Conservation (phyloP, 2,113 vertebrate species). For the Chaetura pelagica region DNA sequence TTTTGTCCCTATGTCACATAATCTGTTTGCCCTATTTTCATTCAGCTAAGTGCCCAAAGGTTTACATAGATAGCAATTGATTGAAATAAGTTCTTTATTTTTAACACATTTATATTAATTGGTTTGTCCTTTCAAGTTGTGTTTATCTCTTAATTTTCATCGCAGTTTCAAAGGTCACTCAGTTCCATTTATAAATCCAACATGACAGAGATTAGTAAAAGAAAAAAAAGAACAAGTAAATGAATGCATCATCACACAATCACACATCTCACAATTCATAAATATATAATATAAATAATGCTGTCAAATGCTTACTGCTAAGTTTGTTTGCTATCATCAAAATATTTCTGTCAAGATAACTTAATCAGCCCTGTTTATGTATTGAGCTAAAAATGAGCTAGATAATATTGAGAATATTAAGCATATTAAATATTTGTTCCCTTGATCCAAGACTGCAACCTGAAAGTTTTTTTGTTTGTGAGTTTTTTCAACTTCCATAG, state of each 20-base stretch:
- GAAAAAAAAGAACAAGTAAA: conserved; percentile 88
- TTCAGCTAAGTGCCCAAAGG: conserved; percentile 67
- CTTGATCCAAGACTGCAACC: background rate
- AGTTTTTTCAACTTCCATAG: background rate
- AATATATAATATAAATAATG: conserved; percentile 95
- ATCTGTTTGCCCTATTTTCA: conserved; percentile 32
- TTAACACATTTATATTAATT: conserved; percentile 97
- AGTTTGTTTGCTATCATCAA: conserved; percentile 79
- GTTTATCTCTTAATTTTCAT: conserved; percentile 97
- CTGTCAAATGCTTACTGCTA: conserved; percentile 87
- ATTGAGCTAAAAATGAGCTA: conserved; percentile 12
- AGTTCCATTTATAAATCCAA: conserved; percentile 94
- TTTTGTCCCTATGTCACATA: conserved; percentile 22
- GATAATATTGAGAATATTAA: background rate
- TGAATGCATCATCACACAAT: conserved; percentile 90
- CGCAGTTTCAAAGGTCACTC: conserved; percentile 96
- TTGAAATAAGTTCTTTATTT: conserved; percentile 81
- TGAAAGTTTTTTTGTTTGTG: background rate
- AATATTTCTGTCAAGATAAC: conserved; percentile 74
- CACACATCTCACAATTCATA: conserved; percentile 94
- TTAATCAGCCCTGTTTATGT: conserved; percentile 63
- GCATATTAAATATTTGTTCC: background rate
- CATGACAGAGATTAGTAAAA: conserved; percentile 96
- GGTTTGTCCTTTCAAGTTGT: conserved; percentile 99
- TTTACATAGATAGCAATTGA: conserved; percentile 75